These are phyloP conservation scores for Bolborhynchus lineola DNA, from an alignment of 2,113 vertebrate species.

Conservation along the genomic window DNA sequence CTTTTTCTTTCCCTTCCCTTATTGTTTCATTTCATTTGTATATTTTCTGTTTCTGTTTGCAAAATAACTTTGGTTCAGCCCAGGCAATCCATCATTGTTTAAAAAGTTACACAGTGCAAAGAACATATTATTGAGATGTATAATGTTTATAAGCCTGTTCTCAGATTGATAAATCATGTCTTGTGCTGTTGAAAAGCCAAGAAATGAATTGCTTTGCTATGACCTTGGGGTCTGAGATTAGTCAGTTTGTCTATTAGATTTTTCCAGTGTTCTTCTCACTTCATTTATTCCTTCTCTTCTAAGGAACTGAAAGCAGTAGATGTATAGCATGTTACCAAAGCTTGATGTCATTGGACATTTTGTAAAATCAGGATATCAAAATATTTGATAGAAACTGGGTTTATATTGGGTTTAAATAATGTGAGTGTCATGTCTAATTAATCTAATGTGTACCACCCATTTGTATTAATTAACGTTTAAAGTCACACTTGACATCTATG, in stretches of 20 bases:
- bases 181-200: slow-evolving; percentile 69
- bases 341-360: slow-evolving; percentile 59
- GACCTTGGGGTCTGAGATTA: slow-evolving; percentile 77
- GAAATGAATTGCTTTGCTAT: slow-evolving; percentile 73
- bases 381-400: slow-evolving; percentile 53
- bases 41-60: slow-evolving; percentile 62
- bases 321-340: slow-evolving; percentile 33
- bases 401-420: slow-evolving; percentile 68
- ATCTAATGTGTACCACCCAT: slow-evolving; percentile 40
- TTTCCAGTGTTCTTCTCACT: slow-evolving; percentile 73
- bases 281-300: slow-evolving; percentile 73
- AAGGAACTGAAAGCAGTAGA: slow-evolving; percentile 8
- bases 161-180: slow-evolving; percentile 77
- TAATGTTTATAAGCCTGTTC: slow-evolving; percentile 73
- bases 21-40: slow-evolving; percentile 36
- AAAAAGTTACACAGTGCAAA: slow-evolving; percentile 70
- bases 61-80: slow-evolving; percentile 55
- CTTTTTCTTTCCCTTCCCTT: neutral
- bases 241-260: slow-evolving; percentile 72
- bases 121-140: slow-evolving; percentile 79
- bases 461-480: slow-evolving; percentile 69
- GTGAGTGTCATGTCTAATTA: slow-evolving; percentile 63
- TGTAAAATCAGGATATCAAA: slow-evolving; percentile 51
- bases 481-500: slow-evolving; percentile 43
- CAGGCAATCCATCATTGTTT: slow-evolving; percentile 72